Evolutionary conservation across 2,113 vertebrate species (phyloP).

Genomic region (Crocuta crocuta): DNA sequence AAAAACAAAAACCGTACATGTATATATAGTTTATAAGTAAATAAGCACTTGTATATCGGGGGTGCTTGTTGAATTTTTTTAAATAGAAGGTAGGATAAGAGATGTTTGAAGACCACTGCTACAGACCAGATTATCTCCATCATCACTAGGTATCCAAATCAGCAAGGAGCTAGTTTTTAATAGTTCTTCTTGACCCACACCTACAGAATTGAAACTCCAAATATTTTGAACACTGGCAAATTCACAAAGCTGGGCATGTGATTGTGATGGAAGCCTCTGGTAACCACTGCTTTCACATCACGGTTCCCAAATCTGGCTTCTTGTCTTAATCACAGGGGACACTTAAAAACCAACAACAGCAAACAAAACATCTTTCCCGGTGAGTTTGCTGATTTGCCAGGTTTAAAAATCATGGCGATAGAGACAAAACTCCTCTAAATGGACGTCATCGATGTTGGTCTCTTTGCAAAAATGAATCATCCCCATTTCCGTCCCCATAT

Average conservation of each 20-base stretch:
- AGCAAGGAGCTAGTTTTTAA: neutral
- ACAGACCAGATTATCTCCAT: neutral
- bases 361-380: neutral
- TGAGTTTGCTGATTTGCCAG: neutral
- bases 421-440: neutral
- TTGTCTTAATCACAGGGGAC: neutral
- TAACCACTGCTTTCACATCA: neutral
- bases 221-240: neutral
- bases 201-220: neutral
- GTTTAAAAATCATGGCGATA: neutral
- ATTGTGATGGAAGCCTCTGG: neutral
- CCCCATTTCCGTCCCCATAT: neutral
- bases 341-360: neutral
- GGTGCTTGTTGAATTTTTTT: neutral
- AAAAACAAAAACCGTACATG: too few relatives aligned
- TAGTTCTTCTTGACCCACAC: neutral
- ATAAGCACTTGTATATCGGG: neutral
- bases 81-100: neutral
- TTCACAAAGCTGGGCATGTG: neutral
- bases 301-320: neutral
- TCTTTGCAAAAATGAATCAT: neutral
- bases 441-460: neutral
- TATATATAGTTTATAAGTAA: neutral
- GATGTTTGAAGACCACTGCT: neutral
- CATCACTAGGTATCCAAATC: neutral